Conservation (phyloP, 37 sponge, comb jelly and placozoan species). For the Axinella damicornis region DNA sequence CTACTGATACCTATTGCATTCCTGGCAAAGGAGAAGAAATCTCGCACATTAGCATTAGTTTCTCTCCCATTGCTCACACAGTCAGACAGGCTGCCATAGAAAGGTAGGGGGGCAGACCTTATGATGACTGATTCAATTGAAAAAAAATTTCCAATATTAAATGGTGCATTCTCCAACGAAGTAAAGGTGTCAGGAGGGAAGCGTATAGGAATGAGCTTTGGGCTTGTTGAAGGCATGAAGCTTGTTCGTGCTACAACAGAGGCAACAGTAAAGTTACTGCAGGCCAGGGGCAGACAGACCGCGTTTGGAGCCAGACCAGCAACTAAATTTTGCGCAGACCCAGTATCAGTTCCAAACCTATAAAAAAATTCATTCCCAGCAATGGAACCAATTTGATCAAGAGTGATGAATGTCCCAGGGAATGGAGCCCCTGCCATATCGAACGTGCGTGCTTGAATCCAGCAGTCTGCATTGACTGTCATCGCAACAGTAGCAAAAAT, state of each 20-base stretch:
- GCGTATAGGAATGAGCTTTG: background rate
- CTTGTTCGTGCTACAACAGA: background rate
- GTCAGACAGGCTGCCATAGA: background rate
- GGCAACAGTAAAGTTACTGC: background rate
- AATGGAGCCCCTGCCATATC: too few relatives aligned
- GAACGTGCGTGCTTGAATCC: too few relatives aligned
- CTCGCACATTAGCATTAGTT: background rate
- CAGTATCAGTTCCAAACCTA: constrained; percentile 3
- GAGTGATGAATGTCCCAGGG: too few relatives aligned
- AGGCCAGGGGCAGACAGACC: constrained; percentile 20
- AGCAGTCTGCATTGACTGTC: too few relatives aligned
- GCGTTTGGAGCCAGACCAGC: background rate
- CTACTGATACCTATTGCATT: too few relatives aligned
- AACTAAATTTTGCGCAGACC: background rate
- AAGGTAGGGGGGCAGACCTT: background rate
- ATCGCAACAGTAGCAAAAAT: too few relatives aligned
- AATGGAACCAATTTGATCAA: too few relatives aligned
- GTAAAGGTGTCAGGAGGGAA: background rate
- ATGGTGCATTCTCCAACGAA: background rate
- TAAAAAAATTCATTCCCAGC: background rate
- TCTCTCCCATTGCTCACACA: background rate
- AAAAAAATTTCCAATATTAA: constrained; percentile 11
- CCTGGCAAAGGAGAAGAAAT: constrained; percentile 26
- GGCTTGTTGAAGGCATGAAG: background rate
- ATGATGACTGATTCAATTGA: background rate